Evolutionary conservation across 1,140 invertebrate species (phyloP).

Genomic region (Neuroterus valhalla): DNA sequence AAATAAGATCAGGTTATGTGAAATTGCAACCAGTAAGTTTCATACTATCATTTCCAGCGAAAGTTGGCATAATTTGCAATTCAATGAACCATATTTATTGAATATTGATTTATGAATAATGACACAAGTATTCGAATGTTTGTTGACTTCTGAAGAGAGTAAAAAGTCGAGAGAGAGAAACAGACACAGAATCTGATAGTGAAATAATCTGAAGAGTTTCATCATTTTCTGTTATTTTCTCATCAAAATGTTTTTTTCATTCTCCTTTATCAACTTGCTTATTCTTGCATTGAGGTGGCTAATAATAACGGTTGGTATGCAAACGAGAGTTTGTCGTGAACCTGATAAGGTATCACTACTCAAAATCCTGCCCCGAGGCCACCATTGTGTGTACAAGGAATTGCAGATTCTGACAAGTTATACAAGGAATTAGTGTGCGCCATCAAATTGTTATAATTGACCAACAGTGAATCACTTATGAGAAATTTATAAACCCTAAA

Average conservation of each 20-base stretch:
- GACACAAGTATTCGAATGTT: too few relatives aligned
- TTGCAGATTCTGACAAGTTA: not conserved
- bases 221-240: too few relatives aligned
- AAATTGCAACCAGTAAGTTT: too few relatives aligned
- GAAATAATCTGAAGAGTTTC: too few relatives aligned
- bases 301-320: not conserved
- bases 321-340: not conserved
- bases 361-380: slow-evolving; percentile 7
- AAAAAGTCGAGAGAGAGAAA: too few relatives aligned
- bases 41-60: too few relatives aligned
- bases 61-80: too few relatives aligned
- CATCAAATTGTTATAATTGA: not conserved
- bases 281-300: not conserved
- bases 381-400: not conserved
- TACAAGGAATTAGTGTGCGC: not conserved
- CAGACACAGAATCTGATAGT: too few relatives aligned
- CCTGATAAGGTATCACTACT: not conserved
- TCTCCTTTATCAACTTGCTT: not conserved
- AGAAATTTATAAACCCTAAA: not conserved
- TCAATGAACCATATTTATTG: too few relatives aligned
- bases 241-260: not conserved
- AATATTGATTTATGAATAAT: too few relatives aligned
- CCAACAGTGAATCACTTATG: not conserved
- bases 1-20: too few relatives aligned
- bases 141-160: too few relatives aligned